phyloP scores from a whole-genome alignment of 2,888 invertebrate genomes.

The Drosophila picticornis region DNA sequence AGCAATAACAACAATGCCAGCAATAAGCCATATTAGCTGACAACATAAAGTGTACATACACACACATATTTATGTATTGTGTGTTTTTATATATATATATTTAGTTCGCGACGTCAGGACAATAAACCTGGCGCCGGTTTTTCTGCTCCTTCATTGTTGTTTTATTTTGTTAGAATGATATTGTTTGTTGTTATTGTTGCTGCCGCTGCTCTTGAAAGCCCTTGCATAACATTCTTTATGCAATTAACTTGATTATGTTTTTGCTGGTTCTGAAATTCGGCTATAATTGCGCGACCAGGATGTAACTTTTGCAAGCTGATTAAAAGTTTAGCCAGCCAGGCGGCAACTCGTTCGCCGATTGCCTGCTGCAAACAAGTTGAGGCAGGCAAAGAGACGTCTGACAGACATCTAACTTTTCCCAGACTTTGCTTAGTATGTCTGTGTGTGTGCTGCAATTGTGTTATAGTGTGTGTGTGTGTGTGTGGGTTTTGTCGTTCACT shows the following conservation, averaged over 20 bases:
- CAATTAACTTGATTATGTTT: slow-evolving; percentile 81
- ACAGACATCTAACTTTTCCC: slow-evolving; percentile 70
- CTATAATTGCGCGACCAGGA: slow-evolving; percentile 61
- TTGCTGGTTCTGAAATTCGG: slow-evolving; percentile 65
- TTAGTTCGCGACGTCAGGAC: slow-evolving; percentile 41
- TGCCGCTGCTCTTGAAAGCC: slow-evolving; percentile 30
- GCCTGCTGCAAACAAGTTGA: slow-evolving; percentile 52
- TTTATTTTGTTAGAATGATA: slow-evolving; percentile 27
- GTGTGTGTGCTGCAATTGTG: slow-evolving; percentile 9
- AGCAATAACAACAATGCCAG: slow-evolving; percentile 15
- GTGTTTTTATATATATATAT: slow-evolving; percentile 16
- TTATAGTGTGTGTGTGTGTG: slow-evolving; percentile 14
- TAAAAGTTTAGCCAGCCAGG: slow-evolving; percentile 65
- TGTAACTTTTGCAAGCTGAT: slow-evolving; percentile 62
- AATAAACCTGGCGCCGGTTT: slow-evolving; percentile 76
- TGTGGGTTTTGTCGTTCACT: slow-evolving; percentile 19
- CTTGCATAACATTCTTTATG: slow-evolving; percentile 62
- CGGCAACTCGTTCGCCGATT: slow-evolving; percentile 42
- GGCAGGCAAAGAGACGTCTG: slow-evolving; percentile 58
- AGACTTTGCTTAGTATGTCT: slow-evolving; percentile 59
- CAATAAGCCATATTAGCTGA: slow-evolving; percentile 42
- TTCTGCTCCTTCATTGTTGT: slow-evolving; percentile 17
- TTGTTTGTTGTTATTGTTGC: slow-evolving; percentile 17
- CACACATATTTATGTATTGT: slow-evolving; percentile 16
- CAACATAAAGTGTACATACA: slow-evolving; percentile 42